Conservation (phyloP, 2,113 vertebrate species). For the Pollachius pollachius region DNA sequence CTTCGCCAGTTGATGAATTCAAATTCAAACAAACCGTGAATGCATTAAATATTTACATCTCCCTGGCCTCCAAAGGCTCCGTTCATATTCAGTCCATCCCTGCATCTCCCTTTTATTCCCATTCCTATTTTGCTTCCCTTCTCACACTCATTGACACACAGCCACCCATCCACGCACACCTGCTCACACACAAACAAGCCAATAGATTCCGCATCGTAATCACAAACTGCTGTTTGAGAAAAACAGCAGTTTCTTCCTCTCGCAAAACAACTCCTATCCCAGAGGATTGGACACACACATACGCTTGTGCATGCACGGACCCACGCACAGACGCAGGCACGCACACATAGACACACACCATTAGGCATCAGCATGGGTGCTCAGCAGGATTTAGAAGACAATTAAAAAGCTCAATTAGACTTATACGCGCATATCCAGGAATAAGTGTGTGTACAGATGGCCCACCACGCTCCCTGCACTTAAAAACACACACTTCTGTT, state of each 20-base stretch:
- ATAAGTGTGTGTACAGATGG: slow-evolving; percentile 52
- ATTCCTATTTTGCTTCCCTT: not conserved
- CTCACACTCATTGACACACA: slow-evolving; percentile 17
- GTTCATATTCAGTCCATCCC: not conserved
- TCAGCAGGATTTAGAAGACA: slow-evolving; percentile 66
- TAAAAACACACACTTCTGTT: slow-evolving; percentile 49
- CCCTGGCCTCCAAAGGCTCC: not conserved
- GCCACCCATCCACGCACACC: slow-evolving; percentile 8
- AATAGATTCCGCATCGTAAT: slow-evolving; percentile 44
- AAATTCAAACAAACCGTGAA: slow-evolving; percentile 25
- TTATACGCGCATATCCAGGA: slow-evolving; percentile 56
- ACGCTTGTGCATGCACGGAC: too few relatives aligned
- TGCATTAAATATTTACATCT: slow-evolving; percentile 16
- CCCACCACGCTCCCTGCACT: slow-evolving; percentile 32
- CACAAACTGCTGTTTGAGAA: slow-evolving; percentile 37
- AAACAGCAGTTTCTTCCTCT: slow-evolving; percentile 26
- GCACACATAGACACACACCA: slow-evolving; percentile 27
- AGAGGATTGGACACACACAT: slow-evolving; percentile 33
- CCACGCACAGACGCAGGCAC: not conserved
- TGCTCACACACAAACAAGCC: slow-evolving; percentile 27
- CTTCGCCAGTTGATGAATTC: slow-evolving; percentile 7
- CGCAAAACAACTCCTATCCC: slow-evolving; percentile 29
- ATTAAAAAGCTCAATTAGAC: slow-evolving; percentile 69
- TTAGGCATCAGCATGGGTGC: slow-evolving; percentile 57
- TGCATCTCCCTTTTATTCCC: not conserved